Evolutionary conservation across 2,888 invertebrate genomes (phyloP).

Genomic region (Melanchra persicariae): DNA sequence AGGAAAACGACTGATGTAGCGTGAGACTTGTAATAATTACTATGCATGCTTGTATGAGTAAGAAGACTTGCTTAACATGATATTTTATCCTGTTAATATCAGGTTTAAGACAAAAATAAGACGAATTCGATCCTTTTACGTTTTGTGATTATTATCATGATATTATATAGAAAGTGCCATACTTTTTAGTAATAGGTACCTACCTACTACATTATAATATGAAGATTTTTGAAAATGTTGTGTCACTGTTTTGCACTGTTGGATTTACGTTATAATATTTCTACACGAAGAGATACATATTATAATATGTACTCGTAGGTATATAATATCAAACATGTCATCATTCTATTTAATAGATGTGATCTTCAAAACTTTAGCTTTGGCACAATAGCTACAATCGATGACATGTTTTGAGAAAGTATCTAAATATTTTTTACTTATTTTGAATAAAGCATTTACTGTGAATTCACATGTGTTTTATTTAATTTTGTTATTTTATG

Average conservation of each 20-base stretch:
- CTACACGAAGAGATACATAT: slow-evolving; percentile 6
- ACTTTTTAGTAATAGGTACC: not conserved
- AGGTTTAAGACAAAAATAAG: not conserved
- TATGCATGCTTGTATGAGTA: not conserved
- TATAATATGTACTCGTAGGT: too few species aligned
- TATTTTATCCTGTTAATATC: not conserved
- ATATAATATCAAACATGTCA: not conserved
- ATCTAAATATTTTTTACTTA: slow-evolving; percentile 1
- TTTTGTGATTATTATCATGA: not conserved
- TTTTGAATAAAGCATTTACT: slow-evolving; percentile 51
- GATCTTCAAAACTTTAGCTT: not conserved
- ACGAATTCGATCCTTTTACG: not conserved
- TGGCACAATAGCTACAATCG: not conserved
- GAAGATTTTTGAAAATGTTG: not conserved
- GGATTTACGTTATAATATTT: slow-evolving; percentile 5
- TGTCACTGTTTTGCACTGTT: not conserved
- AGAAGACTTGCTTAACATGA: not conserved
- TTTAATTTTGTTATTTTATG: not conserved
- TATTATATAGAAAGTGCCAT: slow-evolving; percentile 27
- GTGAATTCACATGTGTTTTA: slow-evolving; percentile 3
- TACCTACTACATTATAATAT: not conserved
- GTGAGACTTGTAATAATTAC: not conserved
- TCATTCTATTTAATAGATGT: not conserved
- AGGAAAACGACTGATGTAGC: slow-evolving; percentile 45
- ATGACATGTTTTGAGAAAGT: not conserved